Evolutionary conservation across 2,113 vertebrate species (phyloP), one percentile per base, ranked within the genome.

Genomic region (Hippopotamus amphibius): DNA sequence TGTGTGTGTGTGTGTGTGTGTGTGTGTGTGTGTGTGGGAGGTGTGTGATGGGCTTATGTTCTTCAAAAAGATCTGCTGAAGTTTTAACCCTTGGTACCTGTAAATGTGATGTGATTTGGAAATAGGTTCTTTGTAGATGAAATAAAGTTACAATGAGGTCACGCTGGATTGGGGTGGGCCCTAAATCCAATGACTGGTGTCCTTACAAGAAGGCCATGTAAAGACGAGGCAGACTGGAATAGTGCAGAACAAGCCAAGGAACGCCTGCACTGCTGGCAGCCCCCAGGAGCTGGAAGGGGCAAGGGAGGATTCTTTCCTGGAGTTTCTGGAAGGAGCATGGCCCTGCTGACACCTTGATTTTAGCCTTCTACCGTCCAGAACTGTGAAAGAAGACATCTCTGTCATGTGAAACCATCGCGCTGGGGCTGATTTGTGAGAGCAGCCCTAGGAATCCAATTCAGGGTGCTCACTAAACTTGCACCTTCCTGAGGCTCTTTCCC

Each of bases 361-460:
- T 22, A 48, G 69, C 37, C 24, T n/a, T 65, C 46, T n/a, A 12
- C 8, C 41, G 2, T 82, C 28, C 48, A 46, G n/a, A 26, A 12
- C 57, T 7, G n/a, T 9, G 63, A 43, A 11, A 50, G 28, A 19
- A 59, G 30, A n/a, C 0, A 28, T 11, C 8, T 15, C 83, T 57
- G 9, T 24, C 1, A 2, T 41, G n/a, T 48, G 24, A 33, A 41
- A 10, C 13, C 50, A 9, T 41, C 2, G 1, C 6, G 33, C 12
- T 76, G 84, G 53, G 37, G 76, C 16, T 22, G 13, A 50, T 43
- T 17, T 9, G 55, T 50, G 10, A 53, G 10, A 9, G 30, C 5
- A 12, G 15, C 26, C 43, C 46, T 21, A 14, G 55, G 85, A 68
- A 8, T 8, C 28, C 19, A 26, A 69, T 7, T 24, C 57, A 22